Evolutionary conservation across 2,888 invertebrate genomes (phyloP).

Genomic region (Dryococelus australis): DNA sequence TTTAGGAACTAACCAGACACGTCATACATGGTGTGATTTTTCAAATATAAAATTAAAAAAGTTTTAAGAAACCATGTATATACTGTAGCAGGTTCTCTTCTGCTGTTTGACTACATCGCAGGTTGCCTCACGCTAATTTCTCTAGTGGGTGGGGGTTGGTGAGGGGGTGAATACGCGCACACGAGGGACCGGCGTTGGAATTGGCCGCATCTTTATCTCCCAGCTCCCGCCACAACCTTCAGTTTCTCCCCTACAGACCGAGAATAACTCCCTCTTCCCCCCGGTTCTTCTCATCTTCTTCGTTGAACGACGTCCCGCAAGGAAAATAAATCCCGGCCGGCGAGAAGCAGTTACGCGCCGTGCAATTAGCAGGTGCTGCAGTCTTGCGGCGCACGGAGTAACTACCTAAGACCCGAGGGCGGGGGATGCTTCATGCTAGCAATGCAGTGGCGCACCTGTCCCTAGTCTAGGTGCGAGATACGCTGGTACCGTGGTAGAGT

Average conservation of each 20-base stretch:
- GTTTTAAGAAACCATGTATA: too few relatives aligned
- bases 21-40: too few relatives aligned
- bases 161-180: neutral
- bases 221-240: neutral
- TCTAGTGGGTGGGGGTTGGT: neutral
- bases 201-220: neutral
- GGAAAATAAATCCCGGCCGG: constrained; percentile 16
- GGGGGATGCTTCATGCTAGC: neutral
- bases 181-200: neutral
- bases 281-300: neutral
- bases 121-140: neutral
- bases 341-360: neutral
- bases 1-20: too few relatives aligned
- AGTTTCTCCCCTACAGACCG: neutral
- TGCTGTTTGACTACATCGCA: neutral
- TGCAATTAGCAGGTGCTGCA: constrained; percentile 7
- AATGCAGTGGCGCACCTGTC: neutral
- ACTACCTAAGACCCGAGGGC: neutral
- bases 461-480: too few relatives aligned
- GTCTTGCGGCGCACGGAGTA: neutral
- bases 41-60: too few relatives aligned
- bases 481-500: too few relatives aligned
- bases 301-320: neutral
- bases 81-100: too few relatives aligned
- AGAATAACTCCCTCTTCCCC: neutral